phyloP scores from a whole-genome alignment of 2,113 vertebrate species.

The Rissa tridactyla region DNA sequence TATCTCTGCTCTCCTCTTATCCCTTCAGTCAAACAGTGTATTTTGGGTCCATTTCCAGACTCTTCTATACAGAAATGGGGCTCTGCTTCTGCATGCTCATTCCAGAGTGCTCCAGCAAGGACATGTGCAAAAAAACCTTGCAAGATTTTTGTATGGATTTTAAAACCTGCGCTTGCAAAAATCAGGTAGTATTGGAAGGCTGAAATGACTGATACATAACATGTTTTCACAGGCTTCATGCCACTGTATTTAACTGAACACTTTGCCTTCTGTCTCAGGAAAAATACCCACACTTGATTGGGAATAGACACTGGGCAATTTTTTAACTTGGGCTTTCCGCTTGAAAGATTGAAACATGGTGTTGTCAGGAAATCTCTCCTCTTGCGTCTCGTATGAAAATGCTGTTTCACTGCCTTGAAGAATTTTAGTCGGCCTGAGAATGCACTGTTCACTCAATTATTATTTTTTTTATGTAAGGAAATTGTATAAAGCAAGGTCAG shows the following conservation, averaged over 20 bases:
- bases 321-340: background rate
- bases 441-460: background rate
- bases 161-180: background rate
- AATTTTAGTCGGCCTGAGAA: background rate
- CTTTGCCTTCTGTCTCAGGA: background rate
- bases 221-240: background rate
- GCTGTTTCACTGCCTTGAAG: background rate
- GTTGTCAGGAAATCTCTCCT: background rate
- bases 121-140: background rate
- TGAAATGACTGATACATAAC: background rate
- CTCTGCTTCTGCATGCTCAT: background rate
- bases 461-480: background rate
- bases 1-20: background rate
- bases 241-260: background rate
- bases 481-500: background rate
- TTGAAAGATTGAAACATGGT: background rate
- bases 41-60: background rate
- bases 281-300: background rate
- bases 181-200: background rate
- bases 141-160: background rate
- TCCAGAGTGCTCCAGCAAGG: background rate
- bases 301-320: background rate
- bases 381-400: background rate
- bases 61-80: fast-evolving
- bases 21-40: background rate